These are phyloP conservation scores for Lordiphosa clarofinis DNA, from an alignment of 1,140 invertebrate species.

Conservation along the genomic window DNA sequence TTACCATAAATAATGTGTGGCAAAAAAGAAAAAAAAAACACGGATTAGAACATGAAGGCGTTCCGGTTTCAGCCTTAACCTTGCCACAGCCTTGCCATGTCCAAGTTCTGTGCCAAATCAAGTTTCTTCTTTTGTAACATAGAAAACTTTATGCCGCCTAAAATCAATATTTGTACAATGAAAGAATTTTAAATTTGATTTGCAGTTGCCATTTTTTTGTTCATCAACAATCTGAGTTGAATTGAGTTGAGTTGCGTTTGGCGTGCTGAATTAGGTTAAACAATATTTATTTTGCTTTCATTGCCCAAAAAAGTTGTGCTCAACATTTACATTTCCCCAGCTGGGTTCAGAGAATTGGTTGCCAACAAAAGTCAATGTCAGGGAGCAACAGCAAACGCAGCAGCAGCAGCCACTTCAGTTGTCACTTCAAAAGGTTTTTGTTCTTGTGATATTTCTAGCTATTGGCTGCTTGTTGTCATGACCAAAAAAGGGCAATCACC, in stretches of 20 bases:
- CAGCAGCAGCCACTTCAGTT: conserved; percentile 30
- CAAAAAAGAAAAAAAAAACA: conserved; percentile 12
- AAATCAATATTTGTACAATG: conserved; percentile 67
- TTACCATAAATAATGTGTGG: conserved; percentile 66
- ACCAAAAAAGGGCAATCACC: conserved; percentile 38
- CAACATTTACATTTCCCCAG: conserved; percentile 49
- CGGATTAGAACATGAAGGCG: conserved; percentile 38
- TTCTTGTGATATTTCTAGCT: conserved; percentile 5
- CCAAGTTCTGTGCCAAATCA: conserved; percentile 12
- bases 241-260: conserved; percentile 14
- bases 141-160: conserved; percentile 49
- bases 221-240: conserved; percentile 35
- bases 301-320: conserved; percentile 29
- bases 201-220: conserved; percentile 7
- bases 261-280: conserved; percentile 63
- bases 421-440: conserved; percentile 62
- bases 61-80: conserved; percentile 22
- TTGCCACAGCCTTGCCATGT: conserved; percentile 21
- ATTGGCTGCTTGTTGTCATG: conserved; percentile 10
- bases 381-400: conserved; percentile 2
- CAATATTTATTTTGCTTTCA: conserved; percentile 46
- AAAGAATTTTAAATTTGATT: conserved; percentile 56
- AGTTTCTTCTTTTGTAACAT: background rate
- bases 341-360: background rate
- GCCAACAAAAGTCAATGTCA: conserved; percentile 20